Base-by-base conservation (phyloP, 1,140 invertebrate genomes). In the Drosophila lacteicornis region DNA sequence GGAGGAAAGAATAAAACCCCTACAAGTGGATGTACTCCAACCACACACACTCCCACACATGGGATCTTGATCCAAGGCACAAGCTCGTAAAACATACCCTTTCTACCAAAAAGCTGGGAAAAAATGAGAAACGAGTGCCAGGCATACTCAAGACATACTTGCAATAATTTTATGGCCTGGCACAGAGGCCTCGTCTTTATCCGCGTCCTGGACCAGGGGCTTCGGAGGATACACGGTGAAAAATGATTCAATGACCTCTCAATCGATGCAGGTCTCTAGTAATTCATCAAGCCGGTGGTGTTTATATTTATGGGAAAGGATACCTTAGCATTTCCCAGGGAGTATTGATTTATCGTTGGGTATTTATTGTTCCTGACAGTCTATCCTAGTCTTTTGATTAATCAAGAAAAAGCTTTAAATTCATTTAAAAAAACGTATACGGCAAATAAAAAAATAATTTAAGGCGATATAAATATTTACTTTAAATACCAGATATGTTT, bases 81-180 rank as follows among this genome's bases (percentile, higher is more conserved):
- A 87, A 63, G 65, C 80, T 87, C 82, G 84, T 87, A 87, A 87
- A 87, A 87, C 60, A 84, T 88, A 87, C 85, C 85, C 85, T 79
- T 84, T 69, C 80, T 57, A 38, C 49, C 47, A n/a, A 51, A 45
- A 60, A 58, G 22, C 36, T 46, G 12, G 56, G 60, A 68, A 60
- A 82, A 82, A 81, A 82, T 67, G 76, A 69, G 77, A 78, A 80
- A 82, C 80, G 80, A 88, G 84, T 90, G 85, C 77, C 80, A 75
- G 71, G 85, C 84, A 83, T 88, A 80, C 84, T 90, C 85, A 87
- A 87, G 84, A 88, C 84, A 87, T 87, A 87, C 84, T 88, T 87
- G 84, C 84, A 87, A 87, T 87, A 87, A 90, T 84, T 87, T 87
- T 87, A 87, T 87, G 84, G 84, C 80, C 80, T 84, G 81, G 58